These are phyloP conservation scores for Vultur gryphus DNA, from an alignment of 2,797 vertebrate species.

Conservation along the genomic window DNA sequence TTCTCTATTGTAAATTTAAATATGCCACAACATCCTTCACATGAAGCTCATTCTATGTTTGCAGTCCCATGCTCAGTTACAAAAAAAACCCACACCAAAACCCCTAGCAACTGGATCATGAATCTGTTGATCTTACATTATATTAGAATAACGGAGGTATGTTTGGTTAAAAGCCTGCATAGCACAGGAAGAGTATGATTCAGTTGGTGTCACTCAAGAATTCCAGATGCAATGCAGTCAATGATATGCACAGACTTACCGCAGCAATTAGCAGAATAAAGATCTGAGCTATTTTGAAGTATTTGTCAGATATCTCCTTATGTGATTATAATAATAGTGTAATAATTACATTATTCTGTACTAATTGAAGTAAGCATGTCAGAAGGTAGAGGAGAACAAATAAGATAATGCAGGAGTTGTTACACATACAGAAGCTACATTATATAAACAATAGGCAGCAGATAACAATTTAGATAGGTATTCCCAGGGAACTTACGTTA, in stretches of 20 bases:
- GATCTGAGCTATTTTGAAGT: not conserved
- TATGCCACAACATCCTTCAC: not conserved
- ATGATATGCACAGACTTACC: not conserved
- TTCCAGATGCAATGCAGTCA: not conserved
- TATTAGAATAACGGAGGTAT: not conserved
- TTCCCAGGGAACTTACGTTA: not conserved
- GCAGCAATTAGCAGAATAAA: not conserved
- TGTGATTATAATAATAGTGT: not conserved
- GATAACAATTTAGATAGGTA: not conserved
- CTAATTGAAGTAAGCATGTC: not conserved
- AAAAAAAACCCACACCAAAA: not conserved
- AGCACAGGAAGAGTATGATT: not conserved
- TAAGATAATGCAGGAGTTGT: not conserved
- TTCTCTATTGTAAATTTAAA: not conserved
- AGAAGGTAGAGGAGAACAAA: conserved; percentile 4
- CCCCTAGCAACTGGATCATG: not conserved
- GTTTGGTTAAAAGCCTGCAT: not conserved
- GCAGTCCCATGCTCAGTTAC: not conserved
- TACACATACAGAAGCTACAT: not conserved
- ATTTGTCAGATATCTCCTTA: not conserved
- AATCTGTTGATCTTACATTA: not conserved
- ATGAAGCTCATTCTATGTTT: not conserved
- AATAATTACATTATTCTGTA: not conserved
- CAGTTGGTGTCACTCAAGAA: not conserved
- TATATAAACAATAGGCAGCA: not conserved